A percentile compares a stretch with the other conserved stretches of the same genome.
Evolutionary conservation across 2,113 vertebrate genomes (phyloP).

Genomic region (Dolichallabes microphthalmus): DNA sequence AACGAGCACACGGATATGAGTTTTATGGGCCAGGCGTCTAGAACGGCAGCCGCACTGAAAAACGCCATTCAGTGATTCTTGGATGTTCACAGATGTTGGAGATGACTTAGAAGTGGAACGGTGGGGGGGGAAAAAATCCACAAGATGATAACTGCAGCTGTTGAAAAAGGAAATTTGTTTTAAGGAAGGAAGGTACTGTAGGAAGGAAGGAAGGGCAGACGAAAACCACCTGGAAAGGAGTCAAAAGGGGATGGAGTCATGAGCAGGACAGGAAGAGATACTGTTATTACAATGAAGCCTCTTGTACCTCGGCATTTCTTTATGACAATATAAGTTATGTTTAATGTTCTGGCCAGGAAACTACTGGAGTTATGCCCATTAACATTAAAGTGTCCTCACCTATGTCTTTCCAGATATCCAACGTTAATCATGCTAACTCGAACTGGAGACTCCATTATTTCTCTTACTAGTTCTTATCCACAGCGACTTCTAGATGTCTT

Average conservation of each 20-base stretch:
- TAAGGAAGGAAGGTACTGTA: neutral
- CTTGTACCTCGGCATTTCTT: neutral
- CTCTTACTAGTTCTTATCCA: no score
- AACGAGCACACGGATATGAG: neutral
- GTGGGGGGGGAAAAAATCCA: neutral
- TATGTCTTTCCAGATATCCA: neutral
- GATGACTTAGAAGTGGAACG: neutral
- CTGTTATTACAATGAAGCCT: neutral
- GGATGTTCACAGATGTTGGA: conserved; percentile 12
- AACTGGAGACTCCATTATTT: neutral
- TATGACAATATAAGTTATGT: no score
- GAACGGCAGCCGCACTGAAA: neutral
- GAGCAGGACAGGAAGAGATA: neutral
- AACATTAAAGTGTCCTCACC: neutral
- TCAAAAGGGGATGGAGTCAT: neutral
- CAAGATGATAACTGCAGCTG: neutral
- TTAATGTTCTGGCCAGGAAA: no score
- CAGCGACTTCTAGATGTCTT: no score
- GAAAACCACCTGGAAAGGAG: no score
- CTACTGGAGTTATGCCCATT: neutral
- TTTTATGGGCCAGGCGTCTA: neutral
- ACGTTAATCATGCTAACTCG: neutral
- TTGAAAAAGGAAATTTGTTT: neutral
- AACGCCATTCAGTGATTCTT: conserved; percentile 14
- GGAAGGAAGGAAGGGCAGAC: no score